These are phyloP conservation scores for Rhinopomastus cyanomelas DNA, from an alignment of 2,113 vertebrate species.

Conservation along the genomic window DNA sequence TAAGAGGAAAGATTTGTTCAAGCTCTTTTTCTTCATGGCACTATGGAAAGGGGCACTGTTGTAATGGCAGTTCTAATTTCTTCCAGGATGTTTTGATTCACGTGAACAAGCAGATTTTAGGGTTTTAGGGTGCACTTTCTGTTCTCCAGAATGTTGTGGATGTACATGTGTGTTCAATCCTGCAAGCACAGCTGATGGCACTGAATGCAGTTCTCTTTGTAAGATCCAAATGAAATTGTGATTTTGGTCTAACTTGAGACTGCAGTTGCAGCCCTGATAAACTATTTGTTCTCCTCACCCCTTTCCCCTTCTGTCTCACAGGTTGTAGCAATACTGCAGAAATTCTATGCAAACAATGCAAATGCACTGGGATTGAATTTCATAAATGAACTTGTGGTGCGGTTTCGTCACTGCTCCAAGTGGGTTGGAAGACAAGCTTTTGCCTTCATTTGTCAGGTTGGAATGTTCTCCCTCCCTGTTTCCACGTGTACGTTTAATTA, in stretches of 20 bases:
- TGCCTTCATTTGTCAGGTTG: slow-evolving; percentile 80
- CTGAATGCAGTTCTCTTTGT: not conserved
- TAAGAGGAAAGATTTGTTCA: not conserved
- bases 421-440: slow-evolving; percentile 81
- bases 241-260: not conserved
- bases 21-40: not conserved
- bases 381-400: slow-evolving; percentile 68
- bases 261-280: not conserved
- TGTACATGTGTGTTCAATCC: not conserved
- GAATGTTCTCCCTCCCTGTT: not conserved
- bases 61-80: not conserved
- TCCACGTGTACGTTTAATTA: fast-evolving
- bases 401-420: slow-evolving; percentile 74
- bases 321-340: slow-evolving; percentile 77
- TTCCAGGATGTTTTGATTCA: not conserved
- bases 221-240: not conserved
- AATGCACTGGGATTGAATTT: slow-evolving; percentile 69
- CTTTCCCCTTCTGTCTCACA: not conserved
- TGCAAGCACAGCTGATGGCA: not conserved
- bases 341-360: slow-evolving; percentile 66
- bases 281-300: not conserved
- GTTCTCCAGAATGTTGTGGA: not conserved
- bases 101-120: not conserved
- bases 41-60: not conserved
- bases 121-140: not conserved